Conservation (phyloP, 2,797 vertebrate genomes). For the Uromys caudimaculatus region DNA sequence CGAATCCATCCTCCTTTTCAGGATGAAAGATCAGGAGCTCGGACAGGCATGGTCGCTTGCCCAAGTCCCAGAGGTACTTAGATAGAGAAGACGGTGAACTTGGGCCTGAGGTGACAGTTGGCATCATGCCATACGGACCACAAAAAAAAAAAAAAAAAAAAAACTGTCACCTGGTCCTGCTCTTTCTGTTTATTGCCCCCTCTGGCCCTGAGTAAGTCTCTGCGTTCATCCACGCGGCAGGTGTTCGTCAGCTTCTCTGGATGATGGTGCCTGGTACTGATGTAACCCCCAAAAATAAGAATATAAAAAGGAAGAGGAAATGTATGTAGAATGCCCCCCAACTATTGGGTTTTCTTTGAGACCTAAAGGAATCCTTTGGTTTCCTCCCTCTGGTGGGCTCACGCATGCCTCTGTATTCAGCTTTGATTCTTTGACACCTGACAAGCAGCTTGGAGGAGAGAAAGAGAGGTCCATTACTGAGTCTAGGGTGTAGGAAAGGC, state of each 20-base stretch:
- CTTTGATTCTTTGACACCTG: not conserved
- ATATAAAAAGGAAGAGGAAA: not conserved
- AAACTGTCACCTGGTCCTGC: fast-evolving
- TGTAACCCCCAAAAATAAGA: fast-evolving
- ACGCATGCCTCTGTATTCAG: not conserved
- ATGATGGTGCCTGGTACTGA: not conserved
- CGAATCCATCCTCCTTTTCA: not conserved
- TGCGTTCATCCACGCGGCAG: not conserved
- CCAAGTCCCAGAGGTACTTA: not conserved
- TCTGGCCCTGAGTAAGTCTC: not conserved
- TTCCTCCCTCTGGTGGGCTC: not conserved
- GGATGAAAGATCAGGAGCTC: not conserved
- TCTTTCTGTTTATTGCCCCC: not conserved
- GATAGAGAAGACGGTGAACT: not conserved
- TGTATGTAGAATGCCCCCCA: fast-evolving
- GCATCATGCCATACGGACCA: fast-evolving
- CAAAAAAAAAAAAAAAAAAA: not conserved
- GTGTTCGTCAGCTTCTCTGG: not conserved
- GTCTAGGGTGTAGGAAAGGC: not conserved
- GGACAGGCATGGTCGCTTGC: not conserved
- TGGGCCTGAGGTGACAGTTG: not conserved
- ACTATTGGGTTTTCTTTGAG: not conserved
- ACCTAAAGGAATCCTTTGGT: not conserved
- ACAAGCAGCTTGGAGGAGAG: not conserved
- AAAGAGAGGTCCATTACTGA: not conserved